phyloP scores from a whole-genome alignment of 2,888 invertebrate genomes.

The Celastrina argiolus region DNA sequence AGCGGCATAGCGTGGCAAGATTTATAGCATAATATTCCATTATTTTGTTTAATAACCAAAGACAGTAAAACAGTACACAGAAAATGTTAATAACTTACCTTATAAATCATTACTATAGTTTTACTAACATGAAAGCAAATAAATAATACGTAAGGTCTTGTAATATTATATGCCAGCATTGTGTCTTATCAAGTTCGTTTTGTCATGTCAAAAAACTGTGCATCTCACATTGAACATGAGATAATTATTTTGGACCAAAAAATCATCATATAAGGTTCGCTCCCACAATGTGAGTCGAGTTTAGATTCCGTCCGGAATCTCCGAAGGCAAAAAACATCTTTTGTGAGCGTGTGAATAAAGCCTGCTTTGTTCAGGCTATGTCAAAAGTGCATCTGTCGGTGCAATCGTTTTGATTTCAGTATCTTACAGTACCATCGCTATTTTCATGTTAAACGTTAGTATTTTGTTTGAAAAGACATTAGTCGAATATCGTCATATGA shows the following conservation, averaged over 20 bases:
- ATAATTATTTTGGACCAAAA: slow-evolving; percentile 36
- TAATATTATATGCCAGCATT: not conserved
- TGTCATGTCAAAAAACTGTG: not conserved
- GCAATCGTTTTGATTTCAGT: slow-evolving; percentile 52
- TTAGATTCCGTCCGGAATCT: slow-evolving; percentile 60
- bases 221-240: slow-evolving; percentile 18
- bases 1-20: slow-evolving; percentile 48
- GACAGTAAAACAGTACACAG: not conserved
- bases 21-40: slow-evolving; percentile 45
- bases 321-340: slow-evolving; percentile 55
- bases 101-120: no score
- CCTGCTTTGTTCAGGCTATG: slow-evolving; percentile 52
- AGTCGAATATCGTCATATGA: not conserved
- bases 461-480: not conserved
- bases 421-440: slow-evolving; percentile 35
- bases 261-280: slow-evolving; percentile 42
- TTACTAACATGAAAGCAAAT: not conserved
- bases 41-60: slow-evolving; percentile 7
- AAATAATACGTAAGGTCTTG: not conserved
- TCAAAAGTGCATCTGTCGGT: slow-evolving; percentile 62
- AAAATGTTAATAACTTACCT: no score
- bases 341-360: slow-evolving; percentile 69
- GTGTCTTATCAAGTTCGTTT: not conserved
- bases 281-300: slow-evolving; percentile 63
- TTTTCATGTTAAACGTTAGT: not conserved